Base-by-base conservation (phyloP, 2,888 invertebrate species). In the Chelonus formosanus region DNA sequence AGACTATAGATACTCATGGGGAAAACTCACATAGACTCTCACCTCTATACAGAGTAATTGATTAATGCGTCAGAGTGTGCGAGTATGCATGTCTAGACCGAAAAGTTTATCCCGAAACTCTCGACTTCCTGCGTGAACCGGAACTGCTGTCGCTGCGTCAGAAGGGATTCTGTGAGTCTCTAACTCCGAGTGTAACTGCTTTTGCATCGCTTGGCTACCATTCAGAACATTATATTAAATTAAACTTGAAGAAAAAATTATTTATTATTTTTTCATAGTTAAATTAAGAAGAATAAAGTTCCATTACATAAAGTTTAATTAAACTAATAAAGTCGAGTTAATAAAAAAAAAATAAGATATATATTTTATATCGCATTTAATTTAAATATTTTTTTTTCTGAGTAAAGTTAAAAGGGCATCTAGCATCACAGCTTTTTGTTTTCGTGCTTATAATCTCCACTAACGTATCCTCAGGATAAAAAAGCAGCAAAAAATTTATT, bases 401-500 rank as follows among this genome's bases (percentile, higher is more conserved):
- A 50, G 48, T 53, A 53, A 53, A 61, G 61, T 61, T 10, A 45
- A 60, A 60, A 61, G 53, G 59, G 50, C 59, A 32, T 52, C 53
- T 10, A 31, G 10, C 44, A 60, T 40, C 8, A 35, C 2, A 20
- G 20, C 4, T 60, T 60, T 60, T 60, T 60, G 48, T 60, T 60
- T 60, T 52, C 52, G 36, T 48, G 50, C 52, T 60, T 60, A 60
- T 60, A 60, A 50, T 50, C 32, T 56, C 55, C 56, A 20, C 48
- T 56, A 7, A 20, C 43, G 40, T 54, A 34, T 60, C 50, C 36
- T 40, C 31, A 45, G 58, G 59, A 57, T 47, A 45, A 45, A n/a
- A 10, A 48, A 43, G 47, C 40, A 56, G 50, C 10, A 68, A 71
- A 73, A 75, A 76, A 76, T 76, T 78, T 75, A 74, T 74, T 78